Evolutionary conservation across 2,113 vertebrate species (phyloP), one percentile per base, ranked within the genome.

Genomic region (Barnardius zonarius): DNA sequence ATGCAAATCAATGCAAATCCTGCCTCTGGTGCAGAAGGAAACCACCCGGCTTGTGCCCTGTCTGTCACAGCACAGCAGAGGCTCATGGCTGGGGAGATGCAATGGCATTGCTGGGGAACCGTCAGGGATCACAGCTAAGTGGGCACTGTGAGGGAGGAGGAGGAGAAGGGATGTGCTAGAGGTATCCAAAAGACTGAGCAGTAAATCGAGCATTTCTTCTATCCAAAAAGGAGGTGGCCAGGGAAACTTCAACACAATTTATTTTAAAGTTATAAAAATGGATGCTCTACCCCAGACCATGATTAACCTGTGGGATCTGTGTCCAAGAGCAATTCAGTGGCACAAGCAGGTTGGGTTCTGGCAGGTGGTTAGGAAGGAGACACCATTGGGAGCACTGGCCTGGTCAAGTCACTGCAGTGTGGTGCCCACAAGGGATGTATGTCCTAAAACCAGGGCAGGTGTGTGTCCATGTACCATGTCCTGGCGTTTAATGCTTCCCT

Each of bases 11-110:
- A 59, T n/a, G 33, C 22, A 59, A 35, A n/a, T 59, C 57, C 66
- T 20, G 4, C 25, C 57, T 51, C 35, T 0, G 5, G 30, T 27
- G 54, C 54, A 48, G 86, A 64, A 68, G 37, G 48, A 68, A 48
- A 18, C 9, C 0, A 1, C 35, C 27, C 1, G 2, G 61, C 61
- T 92, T 1, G 0, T 43, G 39, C 33, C 39, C 5, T 0, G 43
- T 19, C n/a, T 28, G 23, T 39, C n/a, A 8, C 24, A 8, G 48
- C 11, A 1, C 49, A 27, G 30, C 0, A 0, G n/a, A 39, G 52
- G 64, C 51, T 3, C 6, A 31, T 20, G 54, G 52, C 73, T 10
- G 20, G 55, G 55, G 33, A 35, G 9, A n/a, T 3, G 6, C 23
- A 9, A 43, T 17, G 12, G 28, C 55, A 14, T 9, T 31, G 43